Evolutionary conservation across 1,140 invertebrate species (phyloP).

Genomic region (Leptonema lineaticorne): DNA sequence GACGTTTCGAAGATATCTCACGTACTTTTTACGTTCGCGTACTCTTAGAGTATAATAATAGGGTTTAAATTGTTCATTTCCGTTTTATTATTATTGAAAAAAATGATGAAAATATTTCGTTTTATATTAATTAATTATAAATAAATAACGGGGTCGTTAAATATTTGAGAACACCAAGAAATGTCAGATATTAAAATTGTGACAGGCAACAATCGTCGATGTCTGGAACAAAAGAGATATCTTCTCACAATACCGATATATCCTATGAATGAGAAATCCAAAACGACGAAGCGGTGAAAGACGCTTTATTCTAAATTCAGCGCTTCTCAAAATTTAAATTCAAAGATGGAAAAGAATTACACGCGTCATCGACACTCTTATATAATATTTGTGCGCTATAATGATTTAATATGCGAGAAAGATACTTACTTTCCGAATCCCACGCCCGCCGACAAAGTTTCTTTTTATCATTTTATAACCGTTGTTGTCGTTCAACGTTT

Average conservation of each 20-base stretch:
- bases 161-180: too few species aligned
- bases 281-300: too few species aligned
- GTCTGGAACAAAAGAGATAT: not conserved
- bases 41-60: too few species aligned
- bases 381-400: not conserved
- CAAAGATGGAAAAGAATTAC: not conserved
- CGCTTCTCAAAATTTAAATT: not conserved
- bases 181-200: not conserved
- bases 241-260: not conserved
- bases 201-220: not conserved
- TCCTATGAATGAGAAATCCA: conserved; percentile 8
- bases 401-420: not conserved
- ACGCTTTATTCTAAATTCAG: not conserved
- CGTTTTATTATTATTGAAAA: too few species aligned
- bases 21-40: too few species aligned
- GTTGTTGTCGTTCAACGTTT: too few species aligned
- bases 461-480: not conserved
- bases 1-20: too few species aligned
- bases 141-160: too few species aligned
- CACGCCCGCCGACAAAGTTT: not conserved
- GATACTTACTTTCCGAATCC: not conserved
- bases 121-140: too few species aligned
- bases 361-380: conserved; percentile 2
- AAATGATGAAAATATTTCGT: too few species aligned
- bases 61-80: too few species aligned